phyloP scores from a whole-genome alignment of 2,113 vertebrate species.

The Acanthochromis polyacanthus region DNA sequence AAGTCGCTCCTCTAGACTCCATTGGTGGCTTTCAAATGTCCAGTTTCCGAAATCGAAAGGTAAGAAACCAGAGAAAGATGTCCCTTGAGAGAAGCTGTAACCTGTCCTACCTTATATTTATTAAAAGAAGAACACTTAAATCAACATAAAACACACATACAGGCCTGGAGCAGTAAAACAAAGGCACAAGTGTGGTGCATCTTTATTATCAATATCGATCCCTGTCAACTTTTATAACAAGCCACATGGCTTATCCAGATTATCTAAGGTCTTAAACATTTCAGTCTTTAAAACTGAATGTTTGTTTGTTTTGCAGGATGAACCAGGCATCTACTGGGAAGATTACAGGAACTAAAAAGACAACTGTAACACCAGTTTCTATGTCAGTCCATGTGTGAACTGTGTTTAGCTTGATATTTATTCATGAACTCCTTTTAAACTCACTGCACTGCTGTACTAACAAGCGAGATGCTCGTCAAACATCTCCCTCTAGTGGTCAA shows the following conservation, averaged over 20 bases:
- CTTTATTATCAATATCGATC: too few relatives aligned
- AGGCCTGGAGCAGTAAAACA: too few relatives aligned
- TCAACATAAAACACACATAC: neutral
- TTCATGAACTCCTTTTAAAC: constrained; percentile 67
- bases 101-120: too few relatives aligned
- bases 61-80: constrained; percentile 35
- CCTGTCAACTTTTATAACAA: neutral
- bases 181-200: too few relatives aligned
- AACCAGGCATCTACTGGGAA: constrained; percentile 55
- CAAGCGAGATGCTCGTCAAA: constrained; percentile 11
- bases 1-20: constrained; percentile 80
- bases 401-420: constrained; percentile 38
- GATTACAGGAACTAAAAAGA: constrained; percentile 34
- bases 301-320: constrained; percentile 67
- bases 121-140: too few relatives aligned
- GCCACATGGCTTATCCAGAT: neutral
- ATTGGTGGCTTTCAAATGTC: constrained; percentile 76
- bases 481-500: constrained; percentile 73
- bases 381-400: neutral
- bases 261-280: neutral
- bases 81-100: too few relatives aligned
- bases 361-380: neutral
- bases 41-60: constrained; percentile 69
- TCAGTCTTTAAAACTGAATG: neutral
- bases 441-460: constrained; percentile 16